Percentiles rank a stretch among this genome's conserved stretches.
phyloP scores from a whole-genome alignment of 2,797 vertebrate genomes.

The Melanogrammus aeglefinus region DNA sequence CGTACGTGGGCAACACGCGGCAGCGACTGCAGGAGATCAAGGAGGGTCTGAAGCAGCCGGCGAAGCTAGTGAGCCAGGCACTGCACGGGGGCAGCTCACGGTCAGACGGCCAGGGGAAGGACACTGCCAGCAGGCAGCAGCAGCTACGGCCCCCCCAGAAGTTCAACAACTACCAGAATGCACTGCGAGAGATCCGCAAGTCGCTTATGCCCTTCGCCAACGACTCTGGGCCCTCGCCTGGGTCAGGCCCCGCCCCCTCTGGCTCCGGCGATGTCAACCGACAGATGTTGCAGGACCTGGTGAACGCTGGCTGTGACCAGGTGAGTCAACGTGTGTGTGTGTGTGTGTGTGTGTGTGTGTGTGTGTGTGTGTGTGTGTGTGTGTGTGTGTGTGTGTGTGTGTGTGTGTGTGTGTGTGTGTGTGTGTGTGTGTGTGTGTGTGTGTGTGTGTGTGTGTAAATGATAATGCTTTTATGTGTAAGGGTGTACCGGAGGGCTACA shows the following conservation, averaged over 20 bases:
- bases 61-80: constrained; percentile 86
- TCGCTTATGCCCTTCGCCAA: constrained; percentile 97
- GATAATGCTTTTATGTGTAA: background rate
- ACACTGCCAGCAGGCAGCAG: constrained; percentile 73
- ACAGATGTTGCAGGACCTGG: constrained; percentile 97
- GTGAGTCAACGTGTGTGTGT: constrained; percentile 61
- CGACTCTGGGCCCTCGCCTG: constrained; percentile 78
- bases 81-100: constrained; percentile 75
- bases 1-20: constrained; percentile 95
- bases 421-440: background rate
- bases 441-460: background rate
- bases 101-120: constrained; percentile 72
- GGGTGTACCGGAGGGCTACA: background rate
- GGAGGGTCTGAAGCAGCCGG: constrained; percentile 94
- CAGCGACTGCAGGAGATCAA: constrained; percentile 97
- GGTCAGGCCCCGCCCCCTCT: constrained; percentile 60
- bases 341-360: background rate
- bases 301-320: constrained; percentile 96
- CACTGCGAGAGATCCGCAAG: constrained; percentile 91
- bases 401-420: constrained; percentile 35
- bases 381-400: background rate
- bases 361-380: constrained; percentile 1
- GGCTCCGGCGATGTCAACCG: constrained; percentile 89
- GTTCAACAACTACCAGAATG: constrained; percentile 96
- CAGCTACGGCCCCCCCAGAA: constrained; percentile 88